Conservation (phyloP, 2,888 invertebrate species). For the Drosophila setosimentum region DNA sequence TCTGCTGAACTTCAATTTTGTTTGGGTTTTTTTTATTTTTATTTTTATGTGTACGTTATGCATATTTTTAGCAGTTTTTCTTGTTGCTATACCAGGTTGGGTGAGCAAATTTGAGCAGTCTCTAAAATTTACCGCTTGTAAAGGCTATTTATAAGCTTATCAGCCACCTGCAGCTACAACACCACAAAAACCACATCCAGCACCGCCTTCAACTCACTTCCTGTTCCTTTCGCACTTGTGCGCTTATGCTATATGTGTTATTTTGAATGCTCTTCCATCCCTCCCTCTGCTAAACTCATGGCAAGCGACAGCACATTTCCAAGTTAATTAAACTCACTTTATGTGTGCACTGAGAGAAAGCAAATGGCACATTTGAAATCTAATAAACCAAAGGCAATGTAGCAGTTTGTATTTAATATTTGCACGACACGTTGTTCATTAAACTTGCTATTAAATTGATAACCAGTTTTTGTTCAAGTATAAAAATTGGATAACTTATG, state of each 20-base stretch:
- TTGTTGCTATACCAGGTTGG: slow-evolving; percentile 14
- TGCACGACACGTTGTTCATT: background rate
- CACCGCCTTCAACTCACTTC: slow-evolving; percentile 11
- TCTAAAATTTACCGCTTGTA: slow-evolving; percentile 5
- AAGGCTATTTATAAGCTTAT: slow-evolving; percentile 12
- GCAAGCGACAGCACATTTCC: slow-evolving; percentile 1
- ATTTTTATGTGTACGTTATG: slow-evolving; percentile 7
- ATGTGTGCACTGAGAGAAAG: slow-evolving; percentile 41
- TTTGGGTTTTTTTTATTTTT: slow-evolving; percentile 2
- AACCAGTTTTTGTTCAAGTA: background rate
- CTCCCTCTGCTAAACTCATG: background rate
- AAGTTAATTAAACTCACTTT: slow-evolving; percentile 29
- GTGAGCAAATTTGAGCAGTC: background rate
- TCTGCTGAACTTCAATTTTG: slow-evolving; percentile 26
- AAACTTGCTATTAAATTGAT: background rate
- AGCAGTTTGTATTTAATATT: background rate
- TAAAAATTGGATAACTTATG: background rate
- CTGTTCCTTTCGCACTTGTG: slow-evolving; percentile 10
- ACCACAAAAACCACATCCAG: background rate
- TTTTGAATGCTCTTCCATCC: background rate
- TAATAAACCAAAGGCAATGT: background rate
- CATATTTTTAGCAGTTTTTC: slow-evolving; percentile 59
- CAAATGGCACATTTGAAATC: background rate
- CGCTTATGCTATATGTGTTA: slow-evolving; percentile 4
- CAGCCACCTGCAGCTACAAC: slow-evolving; percentile 10